Percentiles rank a stretch among this genome's conserved stretches.
phyloP scores from a whole-genome alignment of 1,140 invertebrate genomes.

The Bemisia tabaci region DNA sequence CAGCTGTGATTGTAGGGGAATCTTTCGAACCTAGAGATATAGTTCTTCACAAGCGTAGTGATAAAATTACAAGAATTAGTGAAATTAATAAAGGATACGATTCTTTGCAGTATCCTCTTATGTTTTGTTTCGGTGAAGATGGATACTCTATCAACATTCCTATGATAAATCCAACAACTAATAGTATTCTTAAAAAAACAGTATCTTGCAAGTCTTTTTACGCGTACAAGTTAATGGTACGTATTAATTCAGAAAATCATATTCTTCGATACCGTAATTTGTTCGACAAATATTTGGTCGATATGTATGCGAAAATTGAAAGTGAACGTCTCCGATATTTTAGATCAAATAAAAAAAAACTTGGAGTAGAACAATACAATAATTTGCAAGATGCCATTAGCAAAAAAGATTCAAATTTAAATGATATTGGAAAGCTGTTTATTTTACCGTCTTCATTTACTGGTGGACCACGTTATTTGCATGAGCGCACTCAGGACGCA shows the following conservation, averaged over 20 bases:
- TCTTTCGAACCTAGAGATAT: conserved; percentile 24
- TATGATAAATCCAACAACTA: conserved; percentile 2
- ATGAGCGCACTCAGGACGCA: conserved; percentile 33
- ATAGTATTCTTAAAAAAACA: conserved; percentile 19
- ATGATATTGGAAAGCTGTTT: conserved; percentile 20
- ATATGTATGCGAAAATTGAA: conserved; percentile 38
- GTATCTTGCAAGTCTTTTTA: conserved; percentile 24
- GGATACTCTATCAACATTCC: conserved; percentile 11
- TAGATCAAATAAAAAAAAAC: conserved; percentile 32
- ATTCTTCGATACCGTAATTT: conserved; percentile 25
- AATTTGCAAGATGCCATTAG: conserved; percentile 29
- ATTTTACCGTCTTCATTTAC: conserved; percentile 30
- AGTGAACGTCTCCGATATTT: conserved; percentile 31
- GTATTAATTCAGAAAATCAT: conserved; percentile 22
- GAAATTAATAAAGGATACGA: conserved; percentile 28
- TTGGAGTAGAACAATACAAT: conserved; percentile 34
- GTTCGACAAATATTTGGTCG: conserved; percentile 32
- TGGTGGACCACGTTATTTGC: conserved; percentile 31
- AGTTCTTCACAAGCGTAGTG: conserved; percentile 15
- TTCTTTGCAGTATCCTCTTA: conserved; percentile 30
- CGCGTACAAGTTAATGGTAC: conserved; percentile 25
- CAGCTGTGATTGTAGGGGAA: conserved; percentile 23
- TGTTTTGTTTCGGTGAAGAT: conserved; percentile 26
- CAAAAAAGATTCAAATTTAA: background rate
- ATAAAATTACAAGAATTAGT: no score